Percentiles rank a stretch among this genome's conserved stretches.
phyloP scores from a whole-genome alignment of 2,797 vertebrate species.

The Smutsia temminckii region DNA sequence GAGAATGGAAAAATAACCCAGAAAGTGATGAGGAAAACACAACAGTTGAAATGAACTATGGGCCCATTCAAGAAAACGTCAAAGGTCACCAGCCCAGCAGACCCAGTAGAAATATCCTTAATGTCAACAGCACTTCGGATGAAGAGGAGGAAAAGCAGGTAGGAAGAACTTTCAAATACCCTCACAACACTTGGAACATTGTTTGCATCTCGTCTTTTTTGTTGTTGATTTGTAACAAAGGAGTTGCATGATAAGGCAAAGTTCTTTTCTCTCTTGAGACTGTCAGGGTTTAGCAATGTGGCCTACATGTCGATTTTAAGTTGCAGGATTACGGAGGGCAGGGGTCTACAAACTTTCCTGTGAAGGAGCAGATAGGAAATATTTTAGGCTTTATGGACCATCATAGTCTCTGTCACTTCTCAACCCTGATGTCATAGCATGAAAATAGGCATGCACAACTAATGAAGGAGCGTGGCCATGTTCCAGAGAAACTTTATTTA shows the following conservation, averaged over 20 bases:
- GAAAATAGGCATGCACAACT: neutral
- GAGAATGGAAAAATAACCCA: slow-evolving; percentile 83
- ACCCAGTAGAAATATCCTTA: neutral
- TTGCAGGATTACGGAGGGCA: neutral
- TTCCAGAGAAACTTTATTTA: neutral
- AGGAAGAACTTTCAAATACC: slow-evolving; percentile 22
- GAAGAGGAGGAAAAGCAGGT: slow-evolving; percentile 70
- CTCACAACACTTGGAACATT: neutral
- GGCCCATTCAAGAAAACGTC: neutral
- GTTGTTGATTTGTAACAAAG: slow-evolving; percentile 17
- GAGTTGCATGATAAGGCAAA: neutral
- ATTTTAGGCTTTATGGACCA: neutral
- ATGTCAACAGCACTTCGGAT: slow-evolving; percentile 41
- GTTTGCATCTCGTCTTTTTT: slow-evolving; percentile 3
- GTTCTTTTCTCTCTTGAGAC: neutral
- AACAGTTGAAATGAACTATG: slow-evolving; percentile 23
- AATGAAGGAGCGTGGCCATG: neutral
- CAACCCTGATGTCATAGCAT: neutral
- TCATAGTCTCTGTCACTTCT: neutral
- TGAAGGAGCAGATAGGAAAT: slow-evolving; percentile 7
- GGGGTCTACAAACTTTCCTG: neutral
- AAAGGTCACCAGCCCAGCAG: neutral
- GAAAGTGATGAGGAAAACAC: slow-evolving; percentile 73
- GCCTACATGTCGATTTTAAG: neutral
- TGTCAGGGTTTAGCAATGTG: neutral